Evolutionary conservation across 2,888 invertebrate species (phyloP).

Genomic region (Andrena fulva): DNA sequence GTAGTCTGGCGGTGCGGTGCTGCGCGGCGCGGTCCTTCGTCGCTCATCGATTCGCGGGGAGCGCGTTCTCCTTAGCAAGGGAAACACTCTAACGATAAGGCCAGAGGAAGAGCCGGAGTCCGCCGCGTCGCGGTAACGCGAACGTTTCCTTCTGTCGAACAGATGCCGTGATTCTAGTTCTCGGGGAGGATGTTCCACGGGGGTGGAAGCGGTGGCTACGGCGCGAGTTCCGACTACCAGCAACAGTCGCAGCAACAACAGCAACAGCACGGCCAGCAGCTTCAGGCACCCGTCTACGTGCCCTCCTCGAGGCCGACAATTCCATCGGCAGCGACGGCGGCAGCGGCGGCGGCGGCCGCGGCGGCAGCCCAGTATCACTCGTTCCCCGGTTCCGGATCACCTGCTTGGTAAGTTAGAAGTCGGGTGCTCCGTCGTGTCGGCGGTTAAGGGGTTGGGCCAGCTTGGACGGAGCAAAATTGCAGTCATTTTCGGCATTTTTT

Average conservation of each 20-base stretch:
- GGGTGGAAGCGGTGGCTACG: slow-evolving; percentile 83
- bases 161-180: slow-evolving; percentile 75
- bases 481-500: no score
- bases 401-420: slow-evolving; percentile 79
- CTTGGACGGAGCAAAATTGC: no score
- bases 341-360: slow-evolving; percentile 84
- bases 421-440: no score
- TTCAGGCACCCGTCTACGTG: slow-evolving; percentile 89
- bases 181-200: slow-evolving; percentile 84
- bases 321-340: slow-evolving; percentile 86
- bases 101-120: no score
- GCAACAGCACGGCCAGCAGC: slow-evolving; percentile 81
- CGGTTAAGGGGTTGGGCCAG: no score
- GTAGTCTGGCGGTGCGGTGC: no score
- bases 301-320: slow-evolving; percentile 88
- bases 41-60: no score
- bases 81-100: no score
- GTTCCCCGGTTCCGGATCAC: slow-evolving; percentile 82
- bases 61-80: no score
- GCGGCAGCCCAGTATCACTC: slow-evolving; percentile 85
- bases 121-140: slow-evolving; percentile 3
- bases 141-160: slow-evolving; percentile 21
- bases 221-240: slow-evolving; percentile 83
- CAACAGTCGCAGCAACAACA: slow-evolving; percentile 81
- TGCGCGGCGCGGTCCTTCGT: no score